Percentiles rank a stretch among this genome's conserved stretches.
These are phyloP conservation scores for Panopea generosa DNA, from an alignment of 2,888 invertebrate genomes.

Conservation along the genomic window DNA sequence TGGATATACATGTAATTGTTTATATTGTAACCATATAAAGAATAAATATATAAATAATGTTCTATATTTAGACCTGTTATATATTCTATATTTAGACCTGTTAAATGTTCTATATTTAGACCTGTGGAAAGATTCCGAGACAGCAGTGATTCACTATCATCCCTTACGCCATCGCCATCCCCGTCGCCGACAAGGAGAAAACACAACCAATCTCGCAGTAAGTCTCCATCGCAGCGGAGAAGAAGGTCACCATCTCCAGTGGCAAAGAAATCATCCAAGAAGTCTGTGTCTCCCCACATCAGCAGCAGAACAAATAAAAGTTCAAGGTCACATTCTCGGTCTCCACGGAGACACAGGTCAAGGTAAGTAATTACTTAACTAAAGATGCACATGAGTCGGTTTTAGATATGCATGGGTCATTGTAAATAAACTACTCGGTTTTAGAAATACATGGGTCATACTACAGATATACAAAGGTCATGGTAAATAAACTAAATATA, in stretches of 20 bases:
- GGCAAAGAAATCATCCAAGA: constrained; percentile 42
- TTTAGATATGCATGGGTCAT: no score
- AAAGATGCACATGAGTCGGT: no score
- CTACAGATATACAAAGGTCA: no score
- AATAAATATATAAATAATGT: no score
- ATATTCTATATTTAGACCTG: no score
- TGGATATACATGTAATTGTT: no score
- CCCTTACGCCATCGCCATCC: constrained; percentile 50
- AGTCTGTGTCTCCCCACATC: constrained; percentile 29
- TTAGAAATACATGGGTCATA: no score
- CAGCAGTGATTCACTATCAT: constrained; percentile 50
- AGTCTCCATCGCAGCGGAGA: constrained; percentile 61
- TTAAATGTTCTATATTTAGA: background rate
- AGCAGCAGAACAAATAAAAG: constrained; percentile 44
- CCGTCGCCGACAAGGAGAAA: constrained; percentile 47
- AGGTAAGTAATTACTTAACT: constrained; percentile 31
- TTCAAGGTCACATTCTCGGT: constrained; percentile 66
- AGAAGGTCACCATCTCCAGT: constrained; percentile 50
- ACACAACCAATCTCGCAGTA: constrained; percentile 60
- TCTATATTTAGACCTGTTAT: no score
- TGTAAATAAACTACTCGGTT: no score
- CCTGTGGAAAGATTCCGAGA: constrained; percentile 6
- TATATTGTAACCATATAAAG: no score
- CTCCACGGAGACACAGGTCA: constrained; percentile 45
- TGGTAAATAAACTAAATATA: no score